Evolutionary conservation across 2,113 vertebrate genomes (phyloP).

Genomic region (Steatornis caripensis): DNA sequence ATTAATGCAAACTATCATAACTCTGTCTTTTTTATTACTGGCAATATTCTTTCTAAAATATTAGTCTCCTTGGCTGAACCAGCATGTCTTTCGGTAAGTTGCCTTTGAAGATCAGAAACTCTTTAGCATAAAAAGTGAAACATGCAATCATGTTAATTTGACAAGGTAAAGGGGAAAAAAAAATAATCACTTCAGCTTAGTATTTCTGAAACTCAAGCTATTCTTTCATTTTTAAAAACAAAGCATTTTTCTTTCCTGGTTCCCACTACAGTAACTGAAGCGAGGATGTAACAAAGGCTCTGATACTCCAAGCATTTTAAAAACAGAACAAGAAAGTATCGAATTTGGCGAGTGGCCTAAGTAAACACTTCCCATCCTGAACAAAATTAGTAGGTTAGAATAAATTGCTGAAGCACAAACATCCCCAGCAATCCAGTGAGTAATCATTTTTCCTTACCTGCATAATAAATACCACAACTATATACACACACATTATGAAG

Average conservation of each 20-base stretch:
- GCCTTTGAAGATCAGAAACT: constrained; percentile 59
- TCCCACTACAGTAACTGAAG: neutral
- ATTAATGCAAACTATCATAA: constrained; percentile 72
- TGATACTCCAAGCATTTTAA: neutral
- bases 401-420: neutral
- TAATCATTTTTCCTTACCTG: neutral
- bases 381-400: neutral
- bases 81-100: constrained; percentile 60
- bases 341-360: neutral
- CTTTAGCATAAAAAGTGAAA: constrained; percentile 60
- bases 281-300: constrained; percentile 1
- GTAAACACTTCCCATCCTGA: neutral
- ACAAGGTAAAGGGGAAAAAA: constrained; percentile 9
- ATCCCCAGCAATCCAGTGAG: neutral
- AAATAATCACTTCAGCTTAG: constrained; percentile 2
- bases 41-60: constrained; percentile 70
- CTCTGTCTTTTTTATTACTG: constrained; percentile 67
- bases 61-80: constrained; percentile 57
- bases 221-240: neutral
- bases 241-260: neutral
- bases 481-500: neutral
- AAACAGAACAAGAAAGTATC: neutral
- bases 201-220: constrained; percentile 42
- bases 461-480: neutral
- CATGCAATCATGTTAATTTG: constrained; percentile 53